Evolutionary conservation across 2,113 vertebrate genomes (phyloP).

Genomic region (Pelecanus crispus): DNA sequence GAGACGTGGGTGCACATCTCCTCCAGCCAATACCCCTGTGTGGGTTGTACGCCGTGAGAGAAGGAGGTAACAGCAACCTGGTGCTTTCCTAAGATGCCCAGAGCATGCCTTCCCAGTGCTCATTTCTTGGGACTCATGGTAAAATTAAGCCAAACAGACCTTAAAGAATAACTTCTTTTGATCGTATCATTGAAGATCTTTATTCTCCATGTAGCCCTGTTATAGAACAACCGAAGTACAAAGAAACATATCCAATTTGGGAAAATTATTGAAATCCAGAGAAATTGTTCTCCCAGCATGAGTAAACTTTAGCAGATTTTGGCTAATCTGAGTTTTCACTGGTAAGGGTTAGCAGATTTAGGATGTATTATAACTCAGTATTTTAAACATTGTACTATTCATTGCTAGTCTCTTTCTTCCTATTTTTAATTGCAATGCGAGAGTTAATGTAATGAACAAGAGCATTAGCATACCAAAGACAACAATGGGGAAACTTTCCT

Average conservation of each 20-base stretch:
- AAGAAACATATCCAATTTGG: not conserved
- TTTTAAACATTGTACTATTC: not conserved
- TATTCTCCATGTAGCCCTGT: not conserved
- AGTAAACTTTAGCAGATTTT: not conserved
- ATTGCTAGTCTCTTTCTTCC: not conserved
- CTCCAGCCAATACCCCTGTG: not conserved
- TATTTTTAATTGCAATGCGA: not conserved
- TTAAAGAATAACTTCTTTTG: not conserved
- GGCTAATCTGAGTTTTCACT: not conserved
- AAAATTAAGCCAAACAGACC: not conserved
- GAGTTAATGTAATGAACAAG: not conserved
- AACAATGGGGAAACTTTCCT: not conserved
- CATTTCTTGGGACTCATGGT: not conserved
- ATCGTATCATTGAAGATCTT: not conserved
- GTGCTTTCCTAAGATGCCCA: not conserved
- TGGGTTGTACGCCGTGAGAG: not conserved
- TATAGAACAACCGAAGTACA: not conserved
- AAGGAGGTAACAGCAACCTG: not conserved
- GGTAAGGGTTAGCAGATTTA: not conserved
- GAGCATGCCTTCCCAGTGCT: not conserved
- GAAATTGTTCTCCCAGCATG: not conserved
- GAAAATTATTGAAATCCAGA: not conserved
- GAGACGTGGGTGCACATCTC: not conserved
- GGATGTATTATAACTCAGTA: not conserved
- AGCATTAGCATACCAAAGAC: not conserved